Evolutionary conservation across 1,140 invertebrate genomes (phyloP), one percentile per base, ranked within the genome.

Genomic region (Hormaphis cornu): DNA sequence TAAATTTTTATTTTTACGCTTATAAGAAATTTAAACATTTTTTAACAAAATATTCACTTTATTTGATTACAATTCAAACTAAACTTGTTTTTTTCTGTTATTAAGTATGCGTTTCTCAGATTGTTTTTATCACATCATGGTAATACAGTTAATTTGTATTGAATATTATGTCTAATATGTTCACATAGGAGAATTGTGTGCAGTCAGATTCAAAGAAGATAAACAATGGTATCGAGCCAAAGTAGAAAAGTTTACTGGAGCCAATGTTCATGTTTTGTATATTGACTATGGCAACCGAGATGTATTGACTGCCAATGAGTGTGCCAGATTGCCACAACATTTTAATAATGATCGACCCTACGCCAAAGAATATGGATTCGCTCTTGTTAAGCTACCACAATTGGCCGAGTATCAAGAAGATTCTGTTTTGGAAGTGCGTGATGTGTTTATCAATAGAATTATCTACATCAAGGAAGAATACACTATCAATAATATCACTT

Each of bases 211-310:
- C 77, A 86, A 83, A 1, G 76, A 73, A 18, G 93, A 95, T 75
- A 85, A 89, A 69, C 84, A 90, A 73, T 97, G 94, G 94, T 98
- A 99, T 79, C 84, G 97, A 73, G 95, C 91, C 0, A 91, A 88
- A 77, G 85, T 98, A 16, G 93, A 98, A 76, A 95, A 92, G 75
- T 80, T 95, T 5, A 80, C 85, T 72, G 87, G 85, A 7, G 76
- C 76, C 52, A 76, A 73, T 33, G 79, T 82, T 48, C 86, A 87
- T 73, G 85, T 86, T 50, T 81, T 90, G 30, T 99, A 95, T 79
- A 86, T 98, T 73, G 97, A 99, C 79, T 99, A 97, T 78, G 97
- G 97, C 72, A 99, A 99, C 76, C 83, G 87, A 74, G 88, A 87
- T 77, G 82, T 79, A 7, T 63, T 86, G 3, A 78, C 80, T 48